Conservation (phyloP, 2,797 vertebrate species). For the Coregonus sp. region DNA sequence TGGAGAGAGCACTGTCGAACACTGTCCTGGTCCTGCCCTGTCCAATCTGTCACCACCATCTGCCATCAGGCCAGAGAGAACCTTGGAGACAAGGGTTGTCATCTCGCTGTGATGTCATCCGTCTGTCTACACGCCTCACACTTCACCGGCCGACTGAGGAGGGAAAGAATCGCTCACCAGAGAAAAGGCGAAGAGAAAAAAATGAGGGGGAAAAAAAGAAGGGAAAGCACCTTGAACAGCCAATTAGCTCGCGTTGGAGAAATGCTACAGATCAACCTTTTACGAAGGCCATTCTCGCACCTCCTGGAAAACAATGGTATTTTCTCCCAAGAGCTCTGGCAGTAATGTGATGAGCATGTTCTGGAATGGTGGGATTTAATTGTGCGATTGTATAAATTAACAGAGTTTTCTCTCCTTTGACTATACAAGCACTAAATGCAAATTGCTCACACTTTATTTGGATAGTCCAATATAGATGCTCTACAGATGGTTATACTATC, state of each 20-base stretch:
- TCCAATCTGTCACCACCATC: conserved; percentile 59
- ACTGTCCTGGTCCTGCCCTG: neutral
- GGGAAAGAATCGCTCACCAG: neutral
- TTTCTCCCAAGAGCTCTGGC: neutral
- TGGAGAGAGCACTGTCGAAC: neutral
- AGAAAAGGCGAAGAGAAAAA: neutral
- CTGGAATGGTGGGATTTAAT: conserved; percentile 1
- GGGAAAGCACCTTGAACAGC: neutral
- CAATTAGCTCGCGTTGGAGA: neutral
- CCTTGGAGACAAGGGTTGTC: conserved; percentile 36
- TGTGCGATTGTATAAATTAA: conserved; percentile 1
- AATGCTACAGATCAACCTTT: conserved; percentile 1
- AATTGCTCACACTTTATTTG: too few species aligned
- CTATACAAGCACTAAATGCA: neutral
- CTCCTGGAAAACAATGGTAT: neutral
- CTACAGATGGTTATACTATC: too few species aligned
- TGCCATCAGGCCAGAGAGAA: conserved; percentile 38
- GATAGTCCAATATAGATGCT: too few species aligned
- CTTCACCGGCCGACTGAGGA: neutral
- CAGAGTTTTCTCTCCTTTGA: neutral
- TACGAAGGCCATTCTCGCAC: neutral
- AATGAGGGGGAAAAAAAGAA: neutral
- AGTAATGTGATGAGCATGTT: neutral
- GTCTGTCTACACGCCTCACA: conserved; percentile 37
- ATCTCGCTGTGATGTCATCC: conserved; percentile 44